These are phyloP conservation scores for Nomada fucata DNA, from an alignment of 2,888 invertebrate genomes.

Conservation along the genomic window DNA sequence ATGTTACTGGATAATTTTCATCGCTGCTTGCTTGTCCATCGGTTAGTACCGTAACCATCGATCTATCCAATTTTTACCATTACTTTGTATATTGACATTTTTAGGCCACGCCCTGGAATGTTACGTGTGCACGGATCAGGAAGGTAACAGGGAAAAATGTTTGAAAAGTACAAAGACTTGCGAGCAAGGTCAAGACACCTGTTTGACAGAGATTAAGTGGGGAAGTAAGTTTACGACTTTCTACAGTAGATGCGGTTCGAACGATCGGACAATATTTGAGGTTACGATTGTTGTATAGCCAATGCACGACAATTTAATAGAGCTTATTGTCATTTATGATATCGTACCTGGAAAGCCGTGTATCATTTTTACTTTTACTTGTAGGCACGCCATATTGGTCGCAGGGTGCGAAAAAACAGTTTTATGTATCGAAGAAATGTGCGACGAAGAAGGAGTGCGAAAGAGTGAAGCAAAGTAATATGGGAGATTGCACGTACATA, in stretches of 20 bases:
- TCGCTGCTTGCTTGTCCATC: constrained; percentile 36
- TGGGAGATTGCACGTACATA: constrained; percentile 93
- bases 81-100: constrained; percentile 9
- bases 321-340: too few relatives aligned
- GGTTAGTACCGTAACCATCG: constrained; percentile 30
- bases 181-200: constrained; percentile 93
- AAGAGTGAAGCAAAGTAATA: constrained; percentile 88
- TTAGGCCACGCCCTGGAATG: constrained; percentile 92
- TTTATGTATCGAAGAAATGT: constrained; percentile 96
- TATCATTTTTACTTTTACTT: background rate
- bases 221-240: constrained; percentile 87
- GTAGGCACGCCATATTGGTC: constrained; percentile 96
- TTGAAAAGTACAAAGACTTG: constrained; percentile 96
- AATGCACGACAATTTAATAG: background rate
- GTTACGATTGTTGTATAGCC: constrained; percentile 37
- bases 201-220: constrained; percentile 96
- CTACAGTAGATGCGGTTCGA: background rate
- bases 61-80: background rate
- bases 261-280: constrained; percentile 38
- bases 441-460: constrained; percentile 93
- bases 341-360: too few relatives aligned
- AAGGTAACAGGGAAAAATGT: constrained; percentile 96
- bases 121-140: constrained; percentile 97
- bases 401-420: constrained; percentile 95
- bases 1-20: constrained; percentile 19